phyloP scores from a whole-genome alignment of 2,888 invertebrate genomes.

The Nemurella pictetii region DNA sequence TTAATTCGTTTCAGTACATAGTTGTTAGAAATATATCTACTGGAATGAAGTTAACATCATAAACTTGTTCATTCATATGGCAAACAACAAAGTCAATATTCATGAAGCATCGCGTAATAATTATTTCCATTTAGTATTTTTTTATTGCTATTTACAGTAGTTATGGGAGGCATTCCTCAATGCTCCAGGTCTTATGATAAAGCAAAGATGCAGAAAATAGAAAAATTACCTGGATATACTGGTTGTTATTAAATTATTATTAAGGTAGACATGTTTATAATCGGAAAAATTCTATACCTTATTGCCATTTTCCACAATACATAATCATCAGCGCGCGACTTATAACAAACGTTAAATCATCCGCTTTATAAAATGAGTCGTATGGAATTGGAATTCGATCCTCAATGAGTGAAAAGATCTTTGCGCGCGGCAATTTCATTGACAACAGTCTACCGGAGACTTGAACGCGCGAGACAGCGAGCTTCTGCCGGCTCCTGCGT shows the following conservation, averaged over 20 bases:
- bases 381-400: neutral
- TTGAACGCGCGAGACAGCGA: neutral
- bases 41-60: too few species aligned
- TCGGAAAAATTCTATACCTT: neutral
- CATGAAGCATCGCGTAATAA: too few species aligned
- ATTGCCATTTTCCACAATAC: neutral
- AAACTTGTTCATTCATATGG: too few species aligned
- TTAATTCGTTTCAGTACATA: too few species aligned
- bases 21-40: too few species aligned
- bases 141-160: too few species aligned
- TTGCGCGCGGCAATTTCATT: neutral
- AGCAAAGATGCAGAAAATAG: neutral
- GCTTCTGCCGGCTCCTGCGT: neutral
- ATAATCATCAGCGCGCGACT: neutral
- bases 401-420: neutral
- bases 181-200: neutral
- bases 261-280: neutral
- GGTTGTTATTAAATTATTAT: neutral
- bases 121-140: too few species aligned
- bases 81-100: too few species aligned
- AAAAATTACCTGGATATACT: neutral
- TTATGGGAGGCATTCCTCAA: too few species aligned
- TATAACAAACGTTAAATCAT: neutral
- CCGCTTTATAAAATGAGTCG: neutral
- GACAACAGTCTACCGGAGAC: neutral